Evolutionary conservation across 2,113 vertebrate species (phyloP).

Genomic region (Myiopsitta monachus): DNA sequence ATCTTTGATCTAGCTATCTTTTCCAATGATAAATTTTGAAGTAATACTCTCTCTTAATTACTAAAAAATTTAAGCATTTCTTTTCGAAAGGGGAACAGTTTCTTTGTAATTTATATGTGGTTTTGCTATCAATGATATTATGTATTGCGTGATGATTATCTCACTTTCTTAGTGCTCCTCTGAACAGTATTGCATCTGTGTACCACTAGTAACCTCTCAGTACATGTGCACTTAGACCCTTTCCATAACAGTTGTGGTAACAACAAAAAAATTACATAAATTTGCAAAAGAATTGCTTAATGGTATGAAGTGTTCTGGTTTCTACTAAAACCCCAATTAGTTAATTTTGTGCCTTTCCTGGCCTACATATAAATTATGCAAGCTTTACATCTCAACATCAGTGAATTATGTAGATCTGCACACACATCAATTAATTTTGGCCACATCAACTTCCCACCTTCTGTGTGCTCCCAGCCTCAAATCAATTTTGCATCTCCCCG

Average conservation of each 20-base stretch:
- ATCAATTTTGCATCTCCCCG: constrained; percentile 39
- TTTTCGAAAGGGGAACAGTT: background rate
- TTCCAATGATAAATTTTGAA: background rate
- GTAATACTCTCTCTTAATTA: background rate
- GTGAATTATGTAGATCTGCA: constrained; percentile 1
- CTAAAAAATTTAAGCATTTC: background rate
- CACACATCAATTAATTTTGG: constrained; percentile 62
- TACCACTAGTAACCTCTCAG: background rate
- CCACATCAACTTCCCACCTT: constrained; percentile 51
- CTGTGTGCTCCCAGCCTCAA: background rate
- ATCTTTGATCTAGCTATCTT: background rate
- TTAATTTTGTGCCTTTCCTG: constrained; percentile 44
- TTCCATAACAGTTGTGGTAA: background rate
- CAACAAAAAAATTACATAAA: background rate
- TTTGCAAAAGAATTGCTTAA: constrained; percentile 13
- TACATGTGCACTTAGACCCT: background rate
- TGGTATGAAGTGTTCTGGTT: constrained; percentile 1
- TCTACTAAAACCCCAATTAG: constrained; percentile 47
- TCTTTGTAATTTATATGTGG: background rate
- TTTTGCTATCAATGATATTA: background rate
- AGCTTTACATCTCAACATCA: constrained; percentile 1
- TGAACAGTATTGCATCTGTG: background rate
- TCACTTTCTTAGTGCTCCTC: background rate
- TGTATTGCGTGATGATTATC: background rate
- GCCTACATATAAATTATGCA: constrained; percentile 36